These are phyloP conservation scores for Holcopasites calliopsidis DNA, from an alignment of 1,140 invertebrate species.

Conservation along the genomic window DNA sequence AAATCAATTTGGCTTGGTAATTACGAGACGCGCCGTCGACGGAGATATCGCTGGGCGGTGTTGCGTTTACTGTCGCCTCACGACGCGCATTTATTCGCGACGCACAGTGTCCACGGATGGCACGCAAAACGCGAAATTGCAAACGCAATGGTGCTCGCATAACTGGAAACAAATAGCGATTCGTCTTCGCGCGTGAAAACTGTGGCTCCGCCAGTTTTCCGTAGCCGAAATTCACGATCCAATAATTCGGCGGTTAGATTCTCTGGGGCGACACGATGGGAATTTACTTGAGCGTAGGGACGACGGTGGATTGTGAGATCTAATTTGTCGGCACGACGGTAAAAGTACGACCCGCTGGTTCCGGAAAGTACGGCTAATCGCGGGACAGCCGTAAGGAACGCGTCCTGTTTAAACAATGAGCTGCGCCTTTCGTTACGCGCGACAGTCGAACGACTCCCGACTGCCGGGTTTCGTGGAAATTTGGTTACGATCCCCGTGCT, in stretches of 20 bases:
- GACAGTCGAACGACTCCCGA: neutral
- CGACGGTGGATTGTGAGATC: neutral
- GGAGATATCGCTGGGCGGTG: neutral
- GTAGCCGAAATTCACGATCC: too few relatives aligned
- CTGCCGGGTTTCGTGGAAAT: neutral
- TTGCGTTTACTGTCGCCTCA: too few relatives aligned
- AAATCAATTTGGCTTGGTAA: constrained; percentile 59
- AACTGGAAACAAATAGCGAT: neutral
- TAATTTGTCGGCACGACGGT: neutral
- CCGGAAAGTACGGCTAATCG: neutral
- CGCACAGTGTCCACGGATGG: neutral
- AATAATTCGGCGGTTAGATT: neutral
- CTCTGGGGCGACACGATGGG: neutral
- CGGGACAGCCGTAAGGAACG: neutral
- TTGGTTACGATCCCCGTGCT: neutral
- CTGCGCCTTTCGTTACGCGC: neutral
- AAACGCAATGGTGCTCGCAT: neutral
- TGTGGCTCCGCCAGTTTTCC: neutral
- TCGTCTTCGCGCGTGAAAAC: neutral
- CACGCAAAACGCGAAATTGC: neutral
- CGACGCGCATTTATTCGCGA: too few relatives aligned
- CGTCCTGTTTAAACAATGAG: constrained; percentile 7
- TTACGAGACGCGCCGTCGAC: constrained; percentile 29
- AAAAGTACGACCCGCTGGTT: neutral
- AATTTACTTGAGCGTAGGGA: neutral